Percentiles rank a stretch among this genome's conserved stretches.
phyloP scores from a whole-genome alignment of 2,888 invertebrate species.

The Andrena flavipes region DNA sequence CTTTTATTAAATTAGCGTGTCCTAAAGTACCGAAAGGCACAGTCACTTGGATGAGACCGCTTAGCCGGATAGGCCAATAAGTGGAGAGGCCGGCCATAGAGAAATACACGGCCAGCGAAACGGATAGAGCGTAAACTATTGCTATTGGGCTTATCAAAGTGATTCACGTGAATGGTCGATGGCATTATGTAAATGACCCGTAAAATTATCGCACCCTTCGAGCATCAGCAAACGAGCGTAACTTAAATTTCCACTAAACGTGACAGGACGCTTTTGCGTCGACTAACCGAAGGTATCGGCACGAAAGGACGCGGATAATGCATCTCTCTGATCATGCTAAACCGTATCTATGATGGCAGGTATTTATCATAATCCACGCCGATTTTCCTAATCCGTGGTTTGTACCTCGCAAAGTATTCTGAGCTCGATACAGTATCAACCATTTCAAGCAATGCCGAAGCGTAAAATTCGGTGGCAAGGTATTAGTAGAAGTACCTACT shows the following conservation, averaged over 20 bases:
- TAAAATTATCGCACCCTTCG: slow-evolving; percentile 71
- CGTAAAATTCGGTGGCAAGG: neutral
- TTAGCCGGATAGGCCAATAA: slow-evolving; percentile 35
- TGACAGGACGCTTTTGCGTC: slow-evolving; percentile 58
- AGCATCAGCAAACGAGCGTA: slow-evolving; percentile 59
- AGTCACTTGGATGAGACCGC: neutral
- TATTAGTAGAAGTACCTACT: neutral
- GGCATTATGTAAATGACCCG: slow-evolving; percentile 70
- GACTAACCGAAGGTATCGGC: slow-evolving; percentile 24
- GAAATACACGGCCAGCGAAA: slow-evolving; percentile 44
- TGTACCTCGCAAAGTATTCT: neutral
- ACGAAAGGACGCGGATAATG: slow-evolving; percentile 34
- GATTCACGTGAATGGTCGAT: slow-evolving; percentile 67
- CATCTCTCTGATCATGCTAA: slow-evolving; percentile 20
- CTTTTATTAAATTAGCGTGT: slow-evolving; percentile 27
- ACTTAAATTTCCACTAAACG: slow-evolving; percentile 65
- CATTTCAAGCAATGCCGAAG: neutral
- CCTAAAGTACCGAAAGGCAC: slow-evolving; percentile 11
- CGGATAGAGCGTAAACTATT: slow-evolving; percentile 64
- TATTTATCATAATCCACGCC: slow-evolving; percentile 8
- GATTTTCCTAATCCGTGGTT: neutral
- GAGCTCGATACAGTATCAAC: neutral
- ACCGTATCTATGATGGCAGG: neutral
- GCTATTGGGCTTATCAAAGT: slow-evolving; percentile 73
- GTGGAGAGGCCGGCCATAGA: slow-evolving; percentile 39